Base-by-base conservation (phyloP, 2,888 invertebrate species). In the Synanthedon tipuliformis region DNA sequence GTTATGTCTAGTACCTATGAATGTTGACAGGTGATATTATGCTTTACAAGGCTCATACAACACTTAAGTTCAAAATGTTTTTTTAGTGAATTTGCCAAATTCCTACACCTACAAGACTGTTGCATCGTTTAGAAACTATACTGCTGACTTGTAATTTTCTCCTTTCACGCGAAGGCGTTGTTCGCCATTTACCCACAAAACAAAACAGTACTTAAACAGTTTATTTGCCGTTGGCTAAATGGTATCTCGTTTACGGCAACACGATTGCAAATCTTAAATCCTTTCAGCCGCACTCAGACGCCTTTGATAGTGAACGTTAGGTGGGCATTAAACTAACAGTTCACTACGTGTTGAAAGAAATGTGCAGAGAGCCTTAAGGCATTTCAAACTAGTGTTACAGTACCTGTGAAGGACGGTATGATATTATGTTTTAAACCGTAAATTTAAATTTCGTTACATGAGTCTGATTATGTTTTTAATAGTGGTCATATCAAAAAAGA, bases 301-400 rank as follows among this genome's bases (percentile, higher is more conserved):
- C 70, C 72, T 81, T 76, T 81, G 80, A 83, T 78, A 70, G 74
- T 61, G 64, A 69, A 68, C 71, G 71, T 76, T 75, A 78, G 70
- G 68, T 61, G 68, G 65, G 70, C 70, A 72, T 80, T 85, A 85
- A 83, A 84, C 78, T 84, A 75, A 86, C 81, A 84, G 79, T 76
- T 69, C 68, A 64, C 71, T 75, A 82, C 75, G 84, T 81, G 87
- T 83, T 82, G 86, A 87, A 85, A 86, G 86, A 83, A 83, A 77
- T 72, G 64, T 70, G 69, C 62, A 56, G 65, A 68, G 62, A 55
- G 75, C 81, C 81, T 69, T 59, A 57, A 74, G 86, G 83, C 79
- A 75, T 73, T 66, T 78, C 75, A 75, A 54, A 55, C 51, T 51
- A 52, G 52, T 45, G 52, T 45, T 45, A 13, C 45, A 45, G n/a